Percentiles rank a stretch among this genome's conserved stretches.
Conservation (phyloP, 2,113 vertebrate genomes). For the Centropristis striata region DNA sequence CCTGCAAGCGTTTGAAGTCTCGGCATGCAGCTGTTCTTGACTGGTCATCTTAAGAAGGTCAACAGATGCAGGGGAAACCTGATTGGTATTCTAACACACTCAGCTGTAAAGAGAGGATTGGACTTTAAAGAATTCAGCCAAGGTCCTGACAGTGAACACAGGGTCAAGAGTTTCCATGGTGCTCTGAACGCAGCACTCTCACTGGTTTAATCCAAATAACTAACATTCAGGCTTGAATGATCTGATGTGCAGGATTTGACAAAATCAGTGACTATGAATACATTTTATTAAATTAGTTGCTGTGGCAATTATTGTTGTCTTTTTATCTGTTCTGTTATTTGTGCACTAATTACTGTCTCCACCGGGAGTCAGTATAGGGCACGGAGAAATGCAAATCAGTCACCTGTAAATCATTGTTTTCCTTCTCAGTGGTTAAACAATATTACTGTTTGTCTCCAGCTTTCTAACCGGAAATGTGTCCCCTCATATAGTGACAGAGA, state of each 20-base stretch:
- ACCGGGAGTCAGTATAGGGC: constrained; percentile 48
- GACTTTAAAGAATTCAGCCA: constrained; percentile 60
- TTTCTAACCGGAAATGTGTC: constrained; percentile 8
- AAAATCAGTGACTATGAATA: not conserved
- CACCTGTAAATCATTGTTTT: not conserved
- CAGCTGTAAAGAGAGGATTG: constrained; percentile 29
- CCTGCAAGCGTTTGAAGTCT: constrained; percentile 38
- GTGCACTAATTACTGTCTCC: constrained; percentile 43
- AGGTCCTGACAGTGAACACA: constrained; percentile 47
- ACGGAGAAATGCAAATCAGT: not conserved
- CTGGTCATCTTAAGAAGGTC: constrained; percentile 47
- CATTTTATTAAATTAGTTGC: not conserved
- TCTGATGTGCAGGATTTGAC: not conserved
- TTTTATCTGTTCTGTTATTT: not conserved
- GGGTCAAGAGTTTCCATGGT: constrained; percentile 37
- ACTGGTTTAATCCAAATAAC: not conserved
- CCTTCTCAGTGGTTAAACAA: not conserved
- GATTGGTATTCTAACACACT: constrained; percentile 59
- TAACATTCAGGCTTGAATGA: not conserved
- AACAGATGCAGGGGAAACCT: constrained; percentile 41
- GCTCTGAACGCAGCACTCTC: not conserved
- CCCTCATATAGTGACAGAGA: not conserved
- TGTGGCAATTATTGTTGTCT: not conserved
- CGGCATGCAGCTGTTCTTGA: constrained; percentile 40
- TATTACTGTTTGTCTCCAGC: not conserved